Conservation (phyloP, 2,113 vertebrate species). For the Amblyopsis rosae region DNA sequence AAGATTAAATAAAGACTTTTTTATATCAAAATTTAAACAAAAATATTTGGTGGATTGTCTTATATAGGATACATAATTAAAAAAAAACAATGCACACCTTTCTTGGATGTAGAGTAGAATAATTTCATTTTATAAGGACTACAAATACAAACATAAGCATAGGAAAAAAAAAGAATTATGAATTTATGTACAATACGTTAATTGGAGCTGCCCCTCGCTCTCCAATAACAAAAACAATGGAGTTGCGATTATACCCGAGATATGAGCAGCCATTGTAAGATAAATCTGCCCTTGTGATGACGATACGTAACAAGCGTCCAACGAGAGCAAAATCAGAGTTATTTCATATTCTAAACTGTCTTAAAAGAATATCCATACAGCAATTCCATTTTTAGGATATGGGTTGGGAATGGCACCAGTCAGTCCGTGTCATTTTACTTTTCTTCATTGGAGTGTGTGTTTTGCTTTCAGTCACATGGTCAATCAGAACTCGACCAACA, state of each 20-base stretch:
- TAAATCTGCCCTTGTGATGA: slow-evolving; percentile 27
- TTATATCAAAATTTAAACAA: slow-evolving; percentile 66
- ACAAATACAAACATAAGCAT: slow-evolving; percentile 29
- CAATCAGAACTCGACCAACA: slow-evolving; percentile 37
- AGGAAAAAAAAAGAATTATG: slow-evolving; percentile 21
- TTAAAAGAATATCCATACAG: slow-evolving; percentile 29
- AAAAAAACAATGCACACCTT: slow-evolving; percentile 31
- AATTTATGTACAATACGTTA: slow-evolving; percentile 38
- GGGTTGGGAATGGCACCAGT: slow-evolving; percentile 24
- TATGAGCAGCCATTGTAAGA: slow-evolving; percentile 24
- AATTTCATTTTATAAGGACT: slow-evolving; percentile 47
- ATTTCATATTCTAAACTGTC: slow-evolving; percentile 23
- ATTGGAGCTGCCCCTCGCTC: slow-evolving; percentile 50
- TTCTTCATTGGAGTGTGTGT: slow-evolving; percentile 49
- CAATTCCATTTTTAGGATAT: slow-evolving; percentile 19
- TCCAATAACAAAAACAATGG: slow-evolving; percentile 34
- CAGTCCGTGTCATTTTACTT: not conserved
- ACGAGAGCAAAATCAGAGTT: not conserved
- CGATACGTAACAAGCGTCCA: slow-evolving; percentile 15
- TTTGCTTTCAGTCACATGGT: slow-evolving; percentile 27
- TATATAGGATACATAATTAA: slow-evolving; percentile 40
- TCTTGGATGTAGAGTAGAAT: slow-evolving; percentile 38
- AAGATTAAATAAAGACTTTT: slow-evolving; percentile 60
- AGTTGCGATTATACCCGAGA: slow-evolving; percentile 20
- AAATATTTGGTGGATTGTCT: slow-evolving; percentile 70